These are phyloP conservation scores for Drosophila differens DNA, from an alignment of 2,888 invertebrate genomes.

Conservation along the genomic window DNA sequence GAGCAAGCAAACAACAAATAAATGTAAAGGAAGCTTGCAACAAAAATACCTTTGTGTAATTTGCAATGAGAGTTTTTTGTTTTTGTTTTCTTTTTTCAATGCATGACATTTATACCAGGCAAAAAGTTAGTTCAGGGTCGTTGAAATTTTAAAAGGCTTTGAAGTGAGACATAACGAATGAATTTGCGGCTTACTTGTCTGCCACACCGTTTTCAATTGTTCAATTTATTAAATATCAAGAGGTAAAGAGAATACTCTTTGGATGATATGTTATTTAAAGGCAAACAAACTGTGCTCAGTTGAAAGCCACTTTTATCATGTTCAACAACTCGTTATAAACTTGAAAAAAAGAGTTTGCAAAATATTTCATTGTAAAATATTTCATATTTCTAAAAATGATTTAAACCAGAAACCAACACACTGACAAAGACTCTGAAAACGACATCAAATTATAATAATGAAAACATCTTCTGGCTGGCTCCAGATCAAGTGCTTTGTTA, in stretches of 20 bases:
- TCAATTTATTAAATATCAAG: background rate
- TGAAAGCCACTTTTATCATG: background rate
- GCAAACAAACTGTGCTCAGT: background rate
- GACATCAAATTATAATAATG: background rate
- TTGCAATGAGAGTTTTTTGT: constrained; percentile 34
- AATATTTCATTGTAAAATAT: background rate
- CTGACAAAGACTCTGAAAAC: background rate
- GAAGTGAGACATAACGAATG: constrained; percentile 22
- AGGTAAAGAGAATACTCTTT: background rate
- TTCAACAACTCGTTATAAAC: background rate
- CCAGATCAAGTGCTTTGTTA: background rate
- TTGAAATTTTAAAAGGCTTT: constrained; percentile 39
- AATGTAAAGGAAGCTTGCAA: constrained; percentile 50
- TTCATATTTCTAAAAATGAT: background rate
- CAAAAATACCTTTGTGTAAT: constrained; percentile 45
- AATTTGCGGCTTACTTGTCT: constrained; percentile 28
- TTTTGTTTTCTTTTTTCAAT: constrained; percentile 5
- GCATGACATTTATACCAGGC: constrained; percentile 41
- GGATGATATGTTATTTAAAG: background rate
- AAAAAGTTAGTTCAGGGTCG: constrained; percentile 48
- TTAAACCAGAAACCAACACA: background rate
- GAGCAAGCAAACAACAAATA: constrained; percentile 34
- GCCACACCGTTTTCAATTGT: constrained; percentile 29
- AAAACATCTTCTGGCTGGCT: background rate
- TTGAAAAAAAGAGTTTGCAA: background rate